Evolutionary conservation across 2,113 vertebrate genomes (phyloP).

Genomic region (Synodontis membranacea): DNA sequence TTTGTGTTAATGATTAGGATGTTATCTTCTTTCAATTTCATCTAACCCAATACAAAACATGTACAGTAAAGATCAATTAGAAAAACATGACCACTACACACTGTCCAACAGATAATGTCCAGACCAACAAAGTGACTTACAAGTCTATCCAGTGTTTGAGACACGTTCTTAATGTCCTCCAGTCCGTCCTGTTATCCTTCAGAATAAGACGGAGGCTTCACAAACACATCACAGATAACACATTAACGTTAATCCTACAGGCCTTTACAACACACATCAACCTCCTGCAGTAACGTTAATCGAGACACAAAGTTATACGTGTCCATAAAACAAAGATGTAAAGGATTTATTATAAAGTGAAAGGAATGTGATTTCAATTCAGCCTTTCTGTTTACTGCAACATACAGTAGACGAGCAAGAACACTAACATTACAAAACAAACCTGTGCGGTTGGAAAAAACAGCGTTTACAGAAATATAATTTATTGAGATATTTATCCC

Average conservation of each 20-base stretch:
- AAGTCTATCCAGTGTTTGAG: conserved; percentile 64
- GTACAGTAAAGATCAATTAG: background rate
- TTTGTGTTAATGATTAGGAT: background rate
- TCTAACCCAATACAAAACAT: background rate
- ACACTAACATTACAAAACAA: background rate
- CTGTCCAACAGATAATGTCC: background rate
- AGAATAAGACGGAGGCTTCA: background rate
- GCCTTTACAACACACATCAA: background rate
- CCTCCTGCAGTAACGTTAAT: background rate
- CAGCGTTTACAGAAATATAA: no score
- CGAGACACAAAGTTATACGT: background rate
- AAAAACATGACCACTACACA: background rate
- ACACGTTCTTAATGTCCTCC: conserved; percentile 45
- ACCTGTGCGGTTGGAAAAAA: no score
- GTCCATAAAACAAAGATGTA: background rate
- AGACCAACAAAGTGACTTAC: conserved; percentile 57
- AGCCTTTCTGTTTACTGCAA: background rate
- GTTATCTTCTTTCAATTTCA: background rate
- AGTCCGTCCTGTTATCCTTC: conserved; percentile 33
- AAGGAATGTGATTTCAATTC: background rate
- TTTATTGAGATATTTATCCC: no score
- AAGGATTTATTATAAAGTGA: background rate
- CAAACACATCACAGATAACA: background rate
- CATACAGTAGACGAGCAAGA: background rate
- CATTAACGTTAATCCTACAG: background rate